phyloP scores from a whole-genome alignment of 2,888 invertebrate species.

The Phaedon cochleariae region DNA sequence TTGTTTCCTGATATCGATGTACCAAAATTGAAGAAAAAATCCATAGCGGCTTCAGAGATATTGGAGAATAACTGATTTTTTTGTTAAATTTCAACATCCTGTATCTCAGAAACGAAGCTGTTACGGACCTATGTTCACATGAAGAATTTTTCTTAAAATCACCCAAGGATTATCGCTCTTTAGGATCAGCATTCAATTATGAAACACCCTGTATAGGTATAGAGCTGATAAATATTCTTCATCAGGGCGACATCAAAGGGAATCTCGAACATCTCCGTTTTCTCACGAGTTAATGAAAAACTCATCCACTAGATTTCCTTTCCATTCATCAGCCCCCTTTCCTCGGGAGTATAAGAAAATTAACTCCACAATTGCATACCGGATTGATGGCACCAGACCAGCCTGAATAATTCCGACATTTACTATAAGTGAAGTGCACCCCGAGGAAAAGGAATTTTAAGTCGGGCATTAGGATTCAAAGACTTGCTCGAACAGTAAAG shows the following conservation, averaged over 20 bases:
- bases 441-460: constrained; percentile 46
- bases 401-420: constrained; percentile 47
- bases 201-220: too few relatives aligned
- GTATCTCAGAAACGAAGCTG: too few relatives aligned
- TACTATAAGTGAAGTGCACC: constrained; percentile 40
- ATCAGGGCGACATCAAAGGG: background rate
- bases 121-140: too few relatives aligned
- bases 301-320: constrained; percentile 15
- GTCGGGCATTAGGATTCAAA: constrained; percentile 51
- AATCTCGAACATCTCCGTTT: background rate
- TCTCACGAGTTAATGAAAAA: constrained; percentile 3
- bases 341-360: constrained; percentile 30
- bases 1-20: too few relatives aligned
- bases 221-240: too few relatives aligned
- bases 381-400: constrained; percentile 41
- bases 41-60: too few relatives aligned
- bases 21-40: too few relatives aligned
- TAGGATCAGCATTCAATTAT: too few relatives aligned
- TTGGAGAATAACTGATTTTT: too few relatives aligned
- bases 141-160: too few relatives aligned
- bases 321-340: constrained; percentile 9
- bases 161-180: too few relatives aligned
- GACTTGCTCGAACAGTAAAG: constrained; percentile 48
- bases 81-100: too few relatives aligned
- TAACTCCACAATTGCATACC: constrained; percentile 39